Base-by-base conservation (phyloP, 92 coral and sea anemone genomes). In the Actinostola sp. region DNA sequence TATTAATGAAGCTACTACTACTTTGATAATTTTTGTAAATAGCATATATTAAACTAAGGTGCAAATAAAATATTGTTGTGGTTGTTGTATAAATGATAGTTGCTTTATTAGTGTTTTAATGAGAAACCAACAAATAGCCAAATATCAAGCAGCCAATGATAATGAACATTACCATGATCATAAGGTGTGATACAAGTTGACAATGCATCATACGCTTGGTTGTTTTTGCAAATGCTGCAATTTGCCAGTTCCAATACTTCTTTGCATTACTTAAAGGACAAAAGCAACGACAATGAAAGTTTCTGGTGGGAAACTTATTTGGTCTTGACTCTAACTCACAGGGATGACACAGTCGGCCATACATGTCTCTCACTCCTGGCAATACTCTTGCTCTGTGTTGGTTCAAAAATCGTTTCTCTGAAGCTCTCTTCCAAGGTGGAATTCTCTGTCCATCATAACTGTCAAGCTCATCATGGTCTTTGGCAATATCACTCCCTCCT, bases 381-480 rank as follows among this genome's bases (percentile, higher is more conserved):
- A 86, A 67, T 15, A 86, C 81, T 27, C 65, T 82, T 1, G 96
- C 96, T 71, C 76, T 90, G 72, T 90, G 74, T 46, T 75, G 66
- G 63, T 90, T 90, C 27, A 90, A 66, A 42, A 44, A 80, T 78
- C 92, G 57, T 46, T 83, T 82, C 71, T 90, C 92, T 21, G 68
- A 78, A 30, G 96, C 92, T 48, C 75, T 80, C 65, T 90, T 90
- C 96, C 95, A 85, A 24, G 95, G 91, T n/a, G 91, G 96, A 48
- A 86, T 28, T n/a, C 23, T 27, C 9, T 82, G 79, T 2, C 70
- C 53, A 25, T 61, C 72, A 48, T 39, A 66, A 41, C 50, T 27
- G n/a, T 26, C 61, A 59, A 62, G 56, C 25, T 50, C 53, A 32
- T 20, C 71, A 25, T 46, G 71, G 27, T 82, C 87, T 2, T 79